Base-by-base conservation (phyloP, 1,140 invertebrate genomes). In the Calephelis nemesis region DNA sequence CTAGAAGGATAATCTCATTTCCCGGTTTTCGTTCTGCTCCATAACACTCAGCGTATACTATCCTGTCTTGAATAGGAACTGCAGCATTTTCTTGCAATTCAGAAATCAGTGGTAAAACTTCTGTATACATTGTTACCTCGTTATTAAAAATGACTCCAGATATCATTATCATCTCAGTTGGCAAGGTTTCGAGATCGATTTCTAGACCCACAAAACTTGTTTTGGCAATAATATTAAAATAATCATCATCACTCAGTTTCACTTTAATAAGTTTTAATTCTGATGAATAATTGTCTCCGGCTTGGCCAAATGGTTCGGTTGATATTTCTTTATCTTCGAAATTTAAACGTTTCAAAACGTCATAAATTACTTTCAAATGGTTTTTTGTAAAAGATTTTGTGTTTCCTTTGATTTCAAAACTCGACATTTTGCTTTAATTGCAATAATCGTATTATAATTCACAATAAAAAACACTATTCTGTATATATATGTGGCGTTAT, bases 1-100 rank as follows among this genome's bases (percentile, higher is more conserved):
- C 91, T 65, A 95, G 77, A 39, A 94, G 76, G 9, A 94, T 87
- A 4, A 91, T 79, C 80, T 93, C 92, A 50, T 92, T 72, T 7
- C 77, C 70, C 42, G 87, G 77, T 54, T 91, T 83, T 10, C 52
- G 70, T 7, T 78, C 73, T 0, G 74, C 81, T n/a, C 72, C 81
- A 50, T 86, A 91, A 67, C 88, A 93, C 63, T 83, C 85, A 5
- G 92, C 82, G 66, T 82, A 77, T 63, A 72, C 65, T 30, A 92
- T 86, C 5, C 66, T 71, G 2, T 88, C 72, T 13, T 72, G 47
- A 8, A 69, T n/a, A 0, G 79, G 64, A 0, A 80, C 62, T n/a
- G 81, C 67, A 4, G 73, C 70, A 65, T 76, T 83, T 42, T 72
- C 63, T 69, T 92, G 88, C 12, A 90, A 74, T 11, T 81, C 47